Base-by-base conservation (phyloP, 2,797 vertebrate species). In the Hoplostethus mediterraneus region DNA sequence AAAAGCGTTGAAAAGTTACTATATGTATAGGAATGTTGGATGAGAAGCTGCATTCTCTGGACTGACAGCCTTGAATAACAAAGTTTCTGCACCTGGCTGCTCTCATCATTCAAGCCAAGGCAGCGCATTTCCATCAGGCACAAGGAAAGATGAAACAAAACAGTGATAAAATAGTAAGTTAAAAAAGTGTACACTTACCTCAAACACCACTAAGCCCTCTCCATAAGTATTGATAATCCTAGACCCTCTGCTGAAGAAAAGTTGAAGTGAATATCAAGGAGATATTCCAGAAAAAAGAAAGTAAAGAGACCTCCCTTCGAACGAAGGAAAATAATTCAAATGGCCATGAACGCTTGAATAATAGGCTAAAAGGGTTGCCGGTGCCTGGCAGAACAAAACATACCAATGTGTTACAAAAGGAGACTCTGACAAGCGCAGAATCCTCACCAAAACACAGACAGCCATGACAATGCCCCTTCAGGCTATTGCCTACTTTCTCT, bases 361-460 rank as follows among this genome's bases (percentile, higher is more conserved):
- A 89, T 67, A 69, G 70, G 74, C 83, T 70, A 64, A 84, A 80
- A 80, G 83, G 76, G 80, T 87, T 81, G 69, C 71, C 82, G 76
- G 83, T 77, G 77, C 74, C 71, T 84, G 77, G 82, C 82, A 83
- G 79, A 90, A 89, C 85, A 93, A 89, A 91, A 91, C 90, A 85
- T 84, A 79, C 33, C 87, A 86, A 90, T 90, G 88, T 87, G 64
- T 86, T 85, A 91, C 86, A 92, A 92, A 82, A 90, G 87, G 70
- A 73, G 87, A 90, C 65, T 86, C 79, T 90, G 88, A 87, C 84
- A 90, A 85, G 81, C 73, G 74, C 83, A 89, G 82, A 85, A 89
- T 92, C 86, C 82, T 85, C 84, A 81, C 86, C 88, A 89, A 87
- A 88, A 88, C 86, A 89, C 84, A 90, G 92, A 93, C 91, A 93